phyloP scores from a whole-genome alignment of 2,888 invertebrate species.

The Graphium colonna region DNA sequence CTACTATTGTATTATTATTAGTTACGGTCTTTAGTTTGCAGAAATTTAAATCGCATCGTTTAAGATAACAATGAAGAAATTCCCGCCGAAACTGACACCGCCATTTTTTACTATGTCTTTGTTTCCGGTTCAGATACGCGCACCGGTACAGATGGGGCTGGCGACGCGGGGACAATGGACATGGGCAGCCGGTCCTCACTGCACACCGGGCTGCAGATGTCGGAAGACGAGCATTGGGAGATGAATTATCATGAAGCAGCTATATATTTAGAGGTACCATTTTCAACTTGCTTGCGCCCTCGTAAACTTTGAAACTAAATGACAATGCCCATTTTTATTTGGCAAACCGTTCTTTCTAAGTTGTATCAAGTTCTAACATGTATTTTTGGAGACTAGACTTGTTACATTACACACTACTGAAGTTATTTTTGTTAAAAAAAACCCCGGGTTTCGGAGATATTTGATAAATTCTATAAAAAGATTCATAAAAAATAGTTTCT shows the following conservation, averaged over 20 bases:
- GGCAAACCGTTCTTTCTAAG: too few species aligned
- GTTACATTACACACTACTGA: too few species aligned
- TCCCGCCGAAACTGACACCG: neutral
- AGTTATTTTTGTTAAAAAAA: too few species aligned
- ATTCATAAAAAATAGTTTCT: too few species aligned
- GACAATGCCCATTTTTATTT: too few species aligned
- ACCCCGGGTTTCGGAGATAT: too few species aligned
- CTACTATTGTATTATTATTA: neutral
- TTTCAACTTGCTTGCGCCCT: too few species aligned
- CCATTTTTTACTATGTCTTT: slow-evolving; percentile 16
- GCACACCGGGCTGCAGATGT: slow-evolving; percentile 74
- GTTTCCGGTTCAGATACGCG: slow-evolving; percentile 46
- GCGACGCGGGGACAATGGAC: slow-evolving; percentile 73
- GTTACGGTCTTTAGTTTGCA: neutral
- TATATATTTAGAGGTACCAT: slow-evolving; percentile 87
- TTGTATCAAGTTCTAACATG: too few species aligned
- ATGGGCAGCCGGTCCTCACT: slow-evolving; percentile 83
- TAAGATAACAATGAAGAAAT: neutral
- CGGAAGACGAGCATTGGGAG: slow-evolving; percentile 86
- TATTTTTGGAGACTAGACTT: too few species aligned
- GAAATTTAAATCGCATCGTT: neutral
- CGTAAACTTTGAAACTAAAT: too few species aligned
- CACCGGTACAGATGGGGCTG: slow-evolving; percentile 59
- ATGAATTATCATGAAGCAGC: slow-evolving; percentile 95
- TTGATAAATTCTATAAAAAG: too few species aligned